Conservation (phyloP, 2,797 vertebrate genomes). For the Phataginus tricuspis region DNA sequence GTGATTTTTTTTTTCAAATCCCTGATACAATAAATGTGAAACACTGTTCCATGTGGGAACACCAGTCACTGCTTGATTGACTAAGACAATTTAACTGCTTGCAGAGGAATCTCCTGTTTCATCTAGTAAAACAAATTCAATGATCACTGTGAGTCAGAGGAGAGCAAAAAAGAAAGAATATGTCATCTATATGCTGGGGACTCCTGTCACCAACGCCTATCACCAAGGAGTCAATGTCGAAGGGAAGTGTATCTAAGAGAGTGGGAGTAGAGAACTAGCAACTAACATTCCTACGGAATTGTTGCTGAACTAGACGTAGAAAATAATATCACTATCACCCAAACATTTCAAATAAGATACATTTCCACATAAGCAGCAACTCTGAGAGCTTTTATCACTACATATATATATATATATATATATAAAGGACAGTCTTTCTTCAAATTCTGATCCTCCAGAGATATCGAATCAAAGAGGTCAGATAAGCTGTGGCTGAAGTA, state of each 20-base stretch:
- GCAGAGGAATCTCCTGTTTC: background rate
- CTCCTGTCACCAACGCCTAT: background rate
- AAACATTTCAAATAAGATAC: constrained; percentile 28
- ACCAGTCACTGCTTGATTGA: constrained; percentile 13
- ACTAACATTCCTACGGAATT: background rate
- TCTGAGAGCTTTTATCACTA: background rate
- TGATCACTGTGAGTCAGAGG: constrained; percentile 12
- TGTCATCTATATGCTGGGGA: background rate
- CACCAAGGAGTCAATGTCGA: background rate
- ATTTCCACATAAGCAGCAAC: background rate
- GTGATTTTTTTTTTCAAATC: constrained; percentile 49
- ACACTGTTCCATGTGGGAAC: background rate
- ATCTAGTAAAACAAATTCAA: constrained; percentile 50
- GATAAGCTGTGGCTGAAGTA: background rate
- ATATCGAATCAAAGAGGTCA: background rate
- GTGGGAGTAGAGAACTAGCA: background rate
- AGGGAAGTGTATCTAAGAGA: background rate
- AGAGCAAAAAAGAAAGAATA: constrained; percentile 37
- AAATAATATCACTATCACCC: constrained; percentile 16
- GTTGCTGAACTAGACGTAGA: background rate
- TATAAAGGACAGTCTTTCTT: background rate
- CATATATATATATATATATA: background rate
- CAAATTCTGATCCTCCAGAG: background rate
- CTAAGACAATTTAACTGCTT: constrained; percentile 59
- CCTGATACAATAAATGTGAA: background rate